Evolutionary conservation across 2,888 invertebrate genomes (phyloP), one percentile per base, ranked within the genome.

Genomic region (Acronicta aceris): DNA sequence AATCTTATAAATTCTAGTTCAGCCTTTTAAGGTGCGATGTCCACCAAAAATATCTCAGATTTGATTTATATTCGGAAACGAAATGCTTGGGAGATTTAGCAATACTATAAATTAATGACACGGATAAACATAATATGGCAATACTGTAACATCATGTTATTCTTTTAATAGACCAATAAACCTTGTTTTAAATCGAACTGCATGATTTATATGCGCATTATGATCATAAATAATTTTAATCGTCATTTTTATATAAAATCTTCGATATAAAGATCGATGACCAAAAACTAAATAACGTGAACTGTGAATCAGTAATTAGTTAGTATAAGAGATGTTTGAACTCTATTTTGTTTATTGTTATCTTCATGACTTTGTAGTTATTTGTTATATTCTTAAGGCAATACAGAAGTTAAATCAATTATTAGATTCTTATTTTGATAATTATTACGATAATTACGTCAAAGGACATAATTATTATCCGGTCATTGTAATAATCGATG

Each of bases 181-280:
- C 70, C 69, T 65, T 52, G 53, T 73, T 73, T 59, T 49, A 43
- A 47, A 57, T 38, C 36, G 25, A 46, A 46, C 30, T 49, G 6
- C 2, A 38, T 61, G 62, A 73, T 70, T 62, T 69, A 73, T 69
- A 40, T 46, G 41, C 21, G 25, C 47, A 59, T 58, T 59, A 55
- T 40, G 60, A 25, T 30, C 53, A 48, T 76, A 73, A 68, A 76
- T 74, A 54, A 61, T 59, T 9, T 33, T 59, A 72, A 72, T 74
- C 56, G 54, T 62, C 53, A 42, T 43, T 45, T 60, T 53, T 47
- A 42, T 66, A 59, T 59, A 59, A 71, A 56, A 61, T 36, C 30
- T 57, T 40, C 41, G 25, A 54, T 71, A 67, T 67, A 64, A 49
- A 58, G 71, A 71, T 40, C 59, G 46, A 47, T 43, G 65, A 59